These are phyloP conservation scores for Glomeris maerens DNA, from an alignment of 1,140 invertebrate species.

Conservation along the genomic window DNA sequence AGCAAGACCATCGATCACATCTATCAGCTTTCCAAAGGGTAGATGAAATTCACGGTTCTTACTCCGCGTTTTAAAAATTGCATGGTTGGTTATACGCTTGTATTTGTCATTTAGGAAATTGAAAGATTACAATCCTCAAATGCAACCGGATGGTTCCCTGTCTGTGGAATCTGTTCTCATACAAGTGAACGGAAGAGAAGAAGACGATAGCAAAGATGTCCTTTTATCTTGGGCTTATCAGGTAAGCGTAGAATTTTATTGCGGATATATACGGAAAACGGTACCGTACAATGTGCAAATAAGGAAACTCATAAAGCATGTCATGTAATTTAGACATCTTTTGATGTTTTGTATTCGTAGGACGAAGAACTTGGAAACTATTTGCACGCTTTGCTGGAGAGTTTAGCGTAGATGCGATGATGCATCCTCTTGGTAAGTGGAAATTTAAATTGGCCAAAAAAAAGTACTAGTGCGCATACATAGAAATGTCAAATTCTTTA, in stretches of 20 bases:
- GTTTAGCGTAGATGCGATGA: no score
- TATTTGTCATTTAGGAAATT: slow-evolving; percentile 32
- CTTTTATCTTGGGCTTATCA: slow-evolving; percentile 93
- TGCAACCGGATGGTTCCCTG: slow-evolving; percentile 62
- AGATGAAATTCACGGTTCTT: slow-evolving; percentile 22
- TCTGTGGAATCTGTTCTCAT: slow-evolving; percentile 75
- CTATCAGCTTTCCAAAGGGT: slow-evolving; percentile 53
- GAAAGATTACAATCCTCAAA: slow-evolving; percentile 55
- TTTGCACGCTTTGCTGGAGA: no score
- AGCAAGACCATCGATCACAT: slow-evolving; percentile 64
- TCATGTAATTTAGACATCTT: not conserved
- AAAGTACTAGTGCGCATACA: no score
- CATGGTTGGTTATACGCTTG: slow-evolving; percentile 1
- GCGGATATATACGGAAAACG: slow-evolving; percentile 8
- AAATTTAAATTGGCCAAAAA: no score
- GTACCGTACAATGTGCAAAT: slow-evolving; percentile 5
- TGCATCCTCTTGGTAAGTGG: no score
- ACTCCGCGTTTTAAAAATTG: slow-evolving; percentile 1
- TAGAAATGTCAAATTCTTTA: no score
- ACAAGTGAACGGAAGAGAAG: slow-evolving; percentile 60
- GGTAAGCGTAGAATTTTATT: slow-evolving; percentile 29
- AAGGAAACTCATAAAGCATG: not conserved
- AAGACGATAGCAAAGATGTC: slow-evolving; percentile 70
- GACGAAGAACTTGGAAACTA: no score
- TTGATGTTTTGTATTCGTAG: no score